Percentiles rank a stretch among this genome's conserved stretches.
phyloP scores from a whole-genome alignment of 2,888 invertebrate genomes.

The Alentia gelatinosa region DNA sequence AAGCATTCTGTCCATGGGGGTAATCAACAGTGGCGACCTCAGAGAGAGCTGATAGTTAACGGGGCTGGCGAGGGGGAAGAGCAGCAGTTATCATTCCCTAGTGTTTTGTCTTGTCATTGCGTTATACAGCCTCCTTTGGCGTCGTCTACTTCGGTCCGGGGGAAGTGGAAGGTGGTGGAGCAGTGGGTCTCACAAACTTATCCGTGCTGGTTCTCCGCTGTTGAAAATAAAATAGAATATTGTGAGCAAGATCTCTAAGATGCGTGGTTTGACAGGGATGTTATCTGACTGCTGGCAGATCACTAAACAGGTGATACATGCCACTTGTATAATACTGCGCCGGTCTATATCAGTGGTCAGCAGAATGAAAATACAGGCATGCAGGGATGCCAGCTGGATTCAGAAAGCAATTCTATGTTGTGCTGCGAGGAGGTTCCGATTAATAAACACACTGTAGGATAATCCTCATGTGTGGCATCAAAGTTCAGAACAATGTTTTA shows the following conservation, averaged over 20 bases:
- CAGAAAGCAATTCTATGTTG: too few relatives aligned
- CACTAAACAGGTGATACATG: neutral
- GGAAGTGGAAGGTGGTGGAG: conserved; percentile 66
- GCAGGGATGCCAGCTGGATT: neutral
- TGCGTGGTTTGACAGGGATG: neutral
- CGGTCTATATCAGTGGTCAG: neutral
- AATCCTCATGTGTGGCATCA: too few relatives aligned
- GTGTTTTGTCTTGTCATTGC: neutral
- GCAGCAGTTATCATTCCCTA: neutral
- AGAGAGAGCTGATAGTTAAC: neutral
- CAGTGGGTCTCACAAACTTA: conserved; percentile 78
- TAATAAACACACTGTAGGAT: too few relatives aligned
- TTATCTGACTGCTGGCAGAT: neutral
- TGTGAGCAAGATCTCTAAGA: neutral
- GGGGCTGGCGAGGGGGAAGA: neutral
- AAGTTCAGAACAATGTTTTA: too few relatives aligned
- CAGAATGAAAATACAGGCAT: neutral
- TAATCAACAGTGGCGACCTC: neutral
- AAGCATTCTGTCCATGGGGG: neutral
- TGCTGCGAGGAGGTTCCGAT: too few relatives aligned
- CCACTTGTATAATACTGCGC: neutral
- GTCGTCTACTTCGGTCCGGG: conserved; percentile 31
- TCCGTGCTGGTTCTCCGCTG: conserved; percentile 69
- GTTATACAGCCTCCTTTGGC: neutral
- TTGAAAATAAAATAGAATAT: neutral